Evolutionary conservation across 2,888 invertebrate genomes (phyloP), one percentile per base, ranked within the genome.

Genomic region (Epirrita christyi): DNA sequence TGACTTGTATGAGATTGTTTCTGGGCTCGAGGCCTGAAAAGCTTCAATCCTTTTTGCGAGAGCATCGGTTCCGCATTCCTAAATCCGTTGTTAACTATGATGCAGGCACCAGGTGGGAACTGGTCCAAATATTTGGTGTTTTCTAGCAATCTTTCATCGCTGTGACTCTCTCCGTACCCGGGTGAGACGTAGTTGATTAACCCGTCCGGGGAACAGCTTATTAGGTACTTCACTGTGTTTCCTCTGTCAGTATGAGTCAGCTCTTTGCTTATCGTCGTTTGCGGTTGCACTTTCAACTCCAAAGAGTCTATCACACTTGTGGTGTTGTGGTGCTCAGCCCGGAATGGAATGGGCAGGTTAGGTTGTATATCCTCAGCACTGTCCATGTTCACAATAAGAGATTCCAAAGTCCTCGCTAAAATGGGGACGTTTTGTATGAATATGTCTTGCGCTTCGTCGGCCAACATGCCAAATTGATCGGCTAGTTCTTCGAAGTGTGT

Each of bases 401-500:
- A 34, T n/a, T 34, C 27, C 6, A 50, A 11, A 6, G 21, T 1
- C 13, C 42, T 50, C 0, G 50, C 42, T 11, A 50, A 5, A n/a
- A 13, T 6, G 5, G 50, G 36, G 2, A 42, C 3, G 11, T 42
- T 42, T 21, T 15, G 1, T 0, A 27, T 21, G 9, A 50, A 50
- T n/a, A 50, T 21, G 6, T 27, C 0, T 2, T 9, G 32, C 7
- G 50, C 50, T 36, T 50, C 34, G 9, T 11, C 4, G 8, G 41
- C 6, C 1, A 14, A 11, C 7, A 36, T 42, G 5, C 50, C 50
- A 29, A 50, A 50, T 34, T 50, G 42, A 11, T 50, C 50, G 6
- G 50, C 50, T 10, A 50, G n/a, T 10, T 50, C 50, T 10, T 42
- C 50, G 34, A 50, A 27, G 11, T 50, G 32, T 8, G 50, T 50